Base-by-base conservation (phyloP, 2,888 invertebrate genomes). In the Spatulosminthurus flaviceps region DNA sequence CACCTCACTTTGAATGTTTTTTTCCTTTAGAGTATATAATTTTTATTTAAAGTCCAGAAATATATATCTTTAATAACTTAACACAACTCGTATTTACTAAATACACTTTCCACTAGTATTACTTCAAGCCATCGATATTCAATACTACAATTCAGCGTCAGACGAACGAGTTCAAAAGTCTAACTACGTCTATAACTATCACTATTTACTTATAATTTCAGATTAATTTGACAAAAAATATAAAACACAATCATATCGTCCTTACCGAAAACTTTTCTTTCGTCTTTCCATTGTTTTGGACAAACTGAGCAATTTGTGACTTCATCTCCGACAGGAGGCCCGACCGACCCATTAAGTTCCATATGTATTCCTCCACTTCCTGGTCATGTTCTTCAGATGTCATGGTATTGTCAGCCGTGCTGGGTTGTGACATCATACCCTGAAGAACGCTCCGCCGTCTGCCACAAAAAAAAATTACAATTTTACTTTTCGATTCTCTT, bases 251-350 rank as follows among this genome's bases (percentile, higher is more conserved):
- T 71, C 41, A 13, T 16, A 28, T 11, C 29, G 41, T 16, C 29
- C 80, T 79, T 79, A 81, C 82, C 76, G 81, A 73, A 19, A 67
- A 73, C 5, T 72, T 70, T 13, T 80, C 80, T 21, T 73, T 28
- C 61, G 82, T 78, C n/a, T 34, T 79, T 24, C 82, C 83, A 79
- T 82, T 81, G 13, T 81, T 79, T 67, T 82, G 83, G 26, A 84
- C 80, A 72, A 83, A 84, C 34, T 83, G 82, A 26, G 83, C 82
- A 76, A 84, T 82, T 73, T 81, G 78, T 21, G 81, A 80, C 73
- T 84, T 82, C 42, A 84, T 41, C 29, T 84, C 82, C 2, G 82
- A 75, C 21, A 84, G 70, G 4, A 83, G 60, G n/a, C 84, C 84
- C n/a, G 80, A 73, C 64, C 75, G 66, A 2, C 80, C 80, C 84